These are phyloP conservation scores for Cyrtorhinus lividipennis DNA, from an alignment of 1,140 invertebrate genomes.

Conservation along the genomic window DNA sequence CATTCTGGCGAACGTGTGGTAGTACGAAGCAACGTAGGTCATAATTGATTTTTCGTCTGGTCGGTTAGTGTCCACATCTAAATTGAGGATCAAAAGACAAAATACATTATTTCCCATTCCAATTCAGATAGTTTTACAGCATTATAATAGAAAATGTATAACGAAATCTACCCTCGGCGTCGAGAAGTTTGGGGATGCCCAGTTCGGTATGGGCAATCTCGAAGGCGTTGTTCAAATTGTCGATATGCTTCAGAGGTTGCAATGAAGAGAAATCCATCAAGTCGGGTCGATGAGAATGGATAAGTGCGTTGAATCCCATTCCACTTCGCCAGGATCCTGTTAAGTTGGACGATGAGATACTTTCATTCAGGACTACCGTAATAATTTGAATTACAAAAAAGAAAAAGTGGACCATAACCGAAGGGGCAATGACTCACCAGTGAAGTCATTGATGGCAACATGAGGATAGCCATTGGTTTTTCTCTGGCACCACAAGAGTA, in stretches of 20 bases:
- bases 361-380: not conserved
- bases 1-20: conserved; percentile 98
- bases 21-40: conserved; percentile 97
- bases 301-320: conserved; percentile 91
- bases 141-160: too few relatives aligned
- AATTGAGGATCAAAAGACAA: too few relatives aligned
- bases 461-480: conserved; percentile 87
- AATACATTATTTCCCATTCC: too few relatives aligned
- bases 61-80: conserved; percentile 73
- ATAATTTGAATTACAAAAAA: not conserved
- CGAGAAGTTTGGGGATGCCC: conserved; percentile 63
- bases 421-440: conserved; percentile 30
- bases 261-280: conserved; percentile 72
- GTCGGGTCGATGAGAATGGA: conserved; percentile 89
- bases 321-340: conserved; percentile 90
- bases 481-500: conserved; percentile 95
- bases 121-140: too few relatives aligned
- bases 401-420: not conserved
- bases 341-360: conserved; percentile 31
- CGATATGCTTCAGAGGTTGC: conserved; percentile 60
- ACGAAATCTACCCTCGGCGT: conserved; percentile 63
- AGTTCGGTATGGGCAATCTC: conserved; percentile 81
- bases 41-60: conserved; percentile 94
- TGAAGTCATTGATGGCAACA: conserved; percentile 70
- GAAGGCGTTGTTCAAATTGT: conserved; percentile 91